Conservation (phyloP, 2,888 invertebrate species). For the Zhuqinia jingwanae region DNA sequence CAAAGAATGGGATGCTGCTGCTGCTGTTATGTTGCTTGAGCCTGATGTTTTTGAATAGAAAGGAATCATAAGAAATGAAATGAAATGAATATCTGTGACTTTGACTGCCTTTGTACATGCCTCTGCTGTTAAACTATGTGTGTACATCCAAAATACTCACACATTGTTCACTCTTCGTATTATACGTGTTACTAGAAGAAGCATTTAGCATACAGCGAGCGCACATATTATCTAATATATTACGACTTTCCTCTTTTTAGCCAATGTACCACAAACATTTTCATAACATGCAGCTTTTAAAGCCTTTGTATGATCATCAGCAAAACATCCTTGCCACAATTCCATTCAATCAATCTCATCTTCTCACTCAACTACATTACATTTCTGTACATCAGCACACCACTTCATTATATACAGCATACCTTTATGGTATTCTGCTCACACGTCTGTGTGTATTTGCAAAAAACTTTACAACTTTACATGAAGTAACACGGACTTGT, state of each 20-base stretch:
- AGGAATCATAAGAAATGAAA: not conserved
- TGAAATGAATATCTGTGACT: not conserved
- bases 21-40: not conserved
- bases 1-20: not conserved
- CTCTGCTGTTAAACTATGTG: not conserved
- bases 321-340: not conserved
- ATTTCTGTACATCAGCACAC: not conserved
- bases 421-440: not conserved
- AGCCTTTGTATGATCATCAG: not conserved
- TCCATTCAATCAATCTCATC: slow-evolving; percentile 2
- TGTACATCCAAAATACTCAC: not conserved
- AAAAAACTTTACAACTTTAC: no score
- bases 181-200: not conserved
- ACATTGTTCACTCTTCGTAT: not conserved
- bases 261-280: not conserved
- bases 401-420: not conserved
- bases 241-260: not conserved
- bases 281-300: not conserved
- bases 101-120: slow-evolving; percentile 34
- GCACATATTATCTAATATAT: not conserved
- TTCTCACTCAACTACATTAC: not conserved
- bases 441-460: not conserved
- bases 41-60: not conserved
- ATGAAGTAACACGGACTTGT: not conserved
- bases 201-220: not conserved